Percentiles rank a stretch among this genome's conserved stretches.
Evolutionary conservation across 2,113 vertebrate genomes (phyloP).

Genomic region (Rhagologus leucostigma): DNA sequence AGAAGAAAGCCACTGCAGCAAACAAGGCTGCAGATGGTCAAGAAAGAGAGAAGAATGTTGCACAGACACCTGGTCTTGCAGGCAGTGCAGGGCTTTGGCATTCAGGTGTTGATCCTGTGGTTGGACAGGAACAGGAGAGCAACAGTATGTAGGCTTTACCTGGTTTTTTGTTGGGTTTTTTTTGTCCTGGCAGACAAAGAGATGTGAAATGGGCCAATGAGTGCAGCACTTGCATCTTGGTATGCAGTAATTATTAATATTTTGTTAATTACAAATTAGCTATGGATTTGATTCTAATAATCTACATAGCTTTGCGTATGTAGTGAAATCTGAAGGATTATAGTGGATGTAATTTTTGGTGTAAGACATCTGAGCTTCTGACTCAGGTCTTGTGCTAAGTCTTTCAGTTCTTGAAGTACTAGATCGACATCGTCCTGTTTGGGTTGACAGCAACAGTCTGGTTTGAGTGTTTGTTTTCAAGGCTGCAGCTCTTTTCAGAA

Average conservation of each 20-base stretch:
- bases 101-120: background rate
- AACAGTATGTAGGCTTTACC: constrained; percentile 29
- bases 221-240: background rate
- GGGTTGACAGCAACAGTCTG: background rate
- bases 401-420: background rate
- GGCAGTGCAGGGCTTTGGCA: background rate
- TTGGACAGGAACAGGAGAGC: background rate
- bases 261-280: background rate
- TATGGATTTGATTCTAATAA: background rate
- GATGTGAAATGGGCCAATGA: background rate
- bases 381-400: background rate
- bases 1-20: background rate
- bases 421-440: background rate
- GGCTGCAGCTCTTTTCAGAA: background rate
- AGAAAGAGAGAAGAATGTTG: background rate
- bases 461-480: background rate
- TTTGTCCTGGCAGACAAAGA: background rate
- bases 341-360: background rate
- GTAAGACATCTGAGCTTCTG: background rate
- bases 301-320: background rate
- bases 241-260: background rate
- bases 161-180: background rate
- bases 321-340: background rate
- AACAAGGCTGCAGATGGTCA: background rate
- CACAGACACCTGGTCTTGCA: background rate